Evolutionary conservation across 2,113 vertebrate species (phyloP).

Genomic region (Murina feae): DNA sequence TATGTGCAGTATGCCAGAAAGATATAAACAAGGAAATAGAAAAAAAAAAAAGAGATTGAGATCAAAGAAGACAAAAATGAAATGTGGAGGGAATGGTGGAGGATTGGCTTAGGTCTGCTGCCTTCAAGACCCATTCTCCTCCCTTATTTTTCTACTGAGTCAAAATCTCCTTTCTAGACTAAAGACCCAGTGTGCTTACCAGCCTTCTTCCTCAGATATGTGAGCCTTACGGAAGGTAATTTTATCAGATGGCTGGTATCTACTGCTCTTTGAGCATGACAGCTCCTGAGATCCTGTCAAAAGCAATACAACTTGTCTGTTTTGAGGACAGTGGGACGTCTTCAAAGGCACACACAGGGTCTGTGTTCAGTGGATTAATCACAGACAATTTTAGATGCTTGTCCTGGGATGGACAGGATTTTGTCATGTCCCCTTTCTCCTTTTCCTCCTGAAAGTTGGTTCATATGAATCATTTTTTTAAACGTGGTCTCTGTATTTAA

Average conservation of each 20-base stretch:
- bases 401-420: neutral
- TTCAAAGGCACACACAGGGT: neutral
- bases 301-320: neutral
- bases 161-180: neutral
- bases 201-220: neutral
- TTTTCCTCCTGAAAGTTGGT: constrained; percentile 11
- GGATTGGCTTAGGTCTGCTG: neutral
- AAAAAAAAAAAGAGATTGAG: neutral
- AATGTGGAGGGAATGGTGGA: neutral
- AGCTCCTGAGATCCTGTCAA: neutral
- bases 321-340: neutral
- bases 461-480: neutral
- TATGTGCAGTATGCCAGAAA: neutral
- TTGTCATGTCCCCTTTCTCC: neutral
- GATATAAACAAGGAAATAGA: neutral
- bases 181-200: neutral
- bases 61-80: neutral
- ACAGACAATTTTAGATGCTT: neutral
- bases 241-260: neutral
- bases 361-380: neutral
- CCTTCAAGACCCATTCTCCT: neutral
- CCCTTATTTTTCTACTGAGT: neutral
- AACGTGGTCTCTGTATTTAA: neutral
- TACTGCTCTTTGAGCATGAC: neutral
- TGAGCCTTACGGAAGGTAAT: neutral